These are phyloP conservation scores for Osmoderma eremita DNA, from an alignment of 2,888 invertebrate species.

Conservation along the genomic window DNA sequence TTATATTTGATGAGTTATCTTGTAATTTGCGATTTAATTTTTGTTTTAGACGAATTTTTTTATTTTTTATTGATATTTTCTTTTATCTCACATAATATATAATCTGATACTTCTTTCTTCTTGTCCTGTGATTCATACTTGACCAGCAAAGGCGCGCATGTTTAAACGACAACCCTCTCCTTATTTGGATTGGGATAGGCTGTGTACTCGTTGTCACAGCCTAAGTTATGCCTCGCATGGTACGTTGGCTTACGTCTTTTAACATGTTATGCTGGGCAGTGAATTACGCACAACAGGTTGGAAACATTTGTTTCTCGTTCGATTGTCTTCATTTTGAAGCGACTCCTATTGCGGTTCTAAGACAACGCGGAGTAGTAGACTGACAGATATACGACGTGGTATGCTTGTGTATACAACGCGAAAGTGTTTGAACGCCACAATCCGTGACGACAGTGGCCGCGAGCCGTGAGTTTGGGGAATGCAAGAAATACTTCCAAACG, in stretches of 20 bases:
- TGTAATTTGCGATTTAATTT: too few relatives aligned
- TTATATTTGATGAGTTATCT: too few relatives aligned
- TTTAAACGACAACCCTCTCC: constrained; percentile 10
- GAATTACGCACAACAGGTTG: constrained; percentile 20
- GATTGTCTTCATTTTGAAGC: constrained; percentile 13
- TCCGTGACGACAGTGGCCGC: constrained; percentile 16
- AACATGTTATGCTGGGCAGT: constrained; percentile 11
- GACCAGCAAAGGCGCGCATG: not conserved
- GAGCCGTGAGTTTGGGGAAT: constrained; percentile 33
- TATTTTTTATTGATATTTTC: too few relatives aligned
- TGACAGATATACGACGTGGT: constrained; percentile 25
- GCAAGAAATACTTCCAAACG: constrained; percentile 30
- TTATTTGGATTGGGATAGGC: constrained; percentile 23
- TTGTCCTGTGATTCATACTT: constrained; percentile 13
- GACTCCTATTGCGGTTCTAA: not conserved
- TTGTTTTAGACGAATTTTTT: too few relatives aligned
- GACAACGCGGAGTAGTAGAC: constrained; percentile 3
- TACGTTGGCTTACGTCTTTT: constrained; percentile 19
- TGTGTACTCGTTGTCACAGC: constrained; percentile 9
- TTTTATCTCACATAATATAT: not conserved
- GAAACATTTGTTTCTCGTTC: constrained; percentile 21
- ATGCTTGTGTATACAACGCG: not conserved
- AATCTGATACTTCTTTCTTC: constrained; percentile 6
- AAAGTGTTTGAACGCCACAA: constrained; percentile 29
- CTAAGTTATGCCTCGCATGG: constrained; percentile 17